phyloP scores from a whole-genome alignment of 2,113 vertebrate species.

The Cebidichthys violaceus region DNA sequence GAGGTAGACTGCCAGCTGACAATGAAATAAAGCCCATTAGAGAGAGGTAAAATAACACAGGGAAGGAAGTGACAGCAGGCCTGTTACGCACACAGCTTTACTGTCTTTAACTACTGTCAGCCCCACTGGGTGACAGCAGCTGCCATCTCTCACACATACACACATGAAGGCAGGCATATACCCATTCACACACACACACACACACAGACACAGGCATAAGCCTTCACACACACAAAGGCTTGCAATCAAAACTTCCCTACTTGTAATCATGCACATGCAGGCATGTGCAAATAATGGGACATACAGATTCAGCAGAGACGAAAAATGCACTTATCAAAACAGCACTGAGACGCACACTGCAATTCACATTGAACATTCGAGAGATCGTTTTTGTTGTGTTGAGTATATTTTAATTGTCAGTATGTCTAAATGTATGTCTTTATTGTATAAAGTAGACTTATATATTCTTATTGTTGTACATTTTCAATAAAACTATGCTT shows the following conservation, averaged over 20 bases:
- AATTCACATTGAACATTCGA: not conserved
- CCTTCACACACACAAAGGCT: constrained; percentile 18
- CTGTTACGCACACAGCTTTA: constrained; percentile 76
- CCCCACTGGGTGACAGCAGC: constrained; percentile 73
- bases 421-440: not conserved
- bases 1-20: constrained; percentile 81
- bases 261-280: constrained; percentile 56
- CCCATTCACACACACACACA: constrained; percentile 32
- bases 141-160: constrained; percentile 66
- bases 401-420: not conserved
- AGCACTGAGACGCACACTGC: constrained; percentile 21
- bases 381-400: constrained; percentile 5
- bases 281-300: constrained; percentile 48
- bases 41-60: constrained; percentile 77
- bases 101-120: constrained; percentile 82
- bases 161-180: constrained; percentile 43
- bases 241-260: constrained; percentile 35
- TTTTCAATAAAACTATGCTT: not conserved
- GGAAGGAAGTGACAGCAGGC: constrained; percentile 80
- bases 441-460: not conserved
- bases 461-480: not conserved
- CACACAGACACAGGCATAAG: constrained; percentile 38
- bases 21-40: constrained; percentile 88
- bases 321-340: constrained; percentile 30
- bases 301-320: constrained; percentile 10